Evolutionary conservation across 1,140 invertebrate species (phyloP).

Genomic region (Solenopsis fugax): DNA sequence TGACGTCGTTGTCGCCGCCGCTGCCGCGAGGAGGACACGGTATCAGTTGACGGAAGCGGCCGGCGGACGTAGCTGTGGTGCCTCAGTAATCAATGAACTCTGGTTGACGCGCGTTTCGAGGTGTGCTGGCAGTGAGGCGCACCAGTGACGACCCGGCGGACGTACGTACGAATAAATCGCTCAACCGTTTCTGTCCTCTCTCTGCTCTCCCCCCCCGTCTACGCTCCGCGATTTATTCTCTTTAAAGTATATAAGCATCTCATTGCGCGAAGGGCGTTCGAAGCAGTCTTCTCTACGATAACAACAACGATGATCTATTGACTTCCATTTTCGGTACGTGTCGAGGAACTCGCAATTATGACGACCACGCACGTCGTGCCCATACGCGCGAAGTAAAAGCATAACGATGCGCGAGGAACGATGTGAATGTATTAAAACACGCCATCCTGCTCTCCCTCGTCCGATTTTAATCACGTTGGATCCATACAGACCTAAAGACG

Average conservation of each 20-base stretch:
- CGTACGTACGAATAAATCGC: conserved; percentile 56
- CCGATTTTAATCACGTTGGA: neutral
- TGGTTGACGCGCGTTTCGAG: conserved; percentile 75
- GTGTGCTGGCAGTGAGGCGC: conserved; percentile 72
- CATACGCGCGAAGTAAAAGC: too few species aligned
- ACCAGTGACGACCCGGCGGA: conserved; percentile 53
- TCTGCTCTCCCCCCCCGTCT: neutral
- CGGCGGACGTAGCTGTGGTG: conserved; percentile 61
- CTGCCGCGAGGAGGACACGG: conserved; percentile 13
- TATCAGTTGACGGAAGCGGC: conserved; percentile 57
- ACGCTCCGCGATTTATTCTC: neutral
- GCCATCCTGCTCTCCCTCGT: neutral
- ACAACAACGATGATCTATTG: neutral
- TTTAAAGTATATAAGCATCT: neutral
- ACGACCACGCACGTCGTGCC: conserved; percentile 44
- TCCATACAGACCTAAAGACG: too few species aligned
- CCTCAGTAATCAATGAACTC: conserved; percentile 83
- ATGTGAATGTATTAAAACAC: conserved; percentile 40
- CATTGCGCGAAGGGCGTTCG: neutral
- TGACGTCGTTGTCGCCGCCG: neutral
- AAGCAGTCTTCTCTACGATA: neutral
- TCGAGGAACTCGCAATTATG: conserved; percentile 41
- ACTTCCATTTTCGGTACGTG: conserved; percentile 56
- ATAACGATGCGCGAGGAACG: neutral
- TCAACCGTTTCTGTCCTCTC: neutral